Evolutionary conservation across 1,140 invertebrate species (phyloP).

Genomic region (Cepaea nemoralis): DNA sequence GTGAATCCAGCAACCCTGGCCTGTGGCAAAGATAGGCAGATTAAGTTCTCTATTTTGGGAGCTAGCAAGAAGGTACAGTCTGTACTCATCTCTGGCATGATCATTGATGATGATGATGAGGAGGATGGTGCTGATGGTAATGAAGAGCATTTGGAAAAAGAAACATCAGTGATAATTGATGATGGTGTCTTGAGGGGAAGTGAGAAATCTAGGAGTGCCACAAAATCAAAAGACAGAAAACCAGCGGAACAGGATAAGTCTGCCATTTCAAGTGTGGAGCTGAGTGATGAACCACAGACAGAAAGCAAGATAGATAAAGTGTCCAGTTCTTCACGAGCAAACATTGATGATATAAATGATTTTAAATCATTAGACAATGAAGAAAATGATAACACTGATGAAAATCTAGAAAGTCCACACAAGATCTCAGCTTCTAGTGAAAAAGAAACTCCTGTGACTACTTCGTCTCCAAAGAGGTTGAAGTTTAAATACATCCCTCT

Average conservation of each 20-base stretch:
- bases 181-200: neutral
- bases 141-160: neutral
- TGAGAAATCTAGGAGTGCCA: neutral
- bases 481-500: conserved; percentile 38
- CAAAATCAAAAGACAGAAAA: neutral
- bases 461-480: neutral
- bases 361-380: neutral
- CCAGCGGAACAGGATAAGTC: neutral
- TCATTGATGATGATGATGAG: conserved; percentile 23
- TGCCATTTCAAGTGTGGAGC: neutral
- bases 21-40: conserved; percentile 26
- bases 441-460: neutral
- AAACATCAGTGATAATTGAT: neutral
- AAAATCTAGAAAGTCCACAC: neutral
- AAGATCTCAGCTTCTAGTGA: neutral
- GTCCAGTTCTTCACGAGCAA: too few species aligned
- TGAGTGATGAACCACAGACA: neutral
- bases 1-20: neutral
- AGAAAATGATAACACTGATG: neutral
- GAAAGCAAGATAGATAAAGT: neutral
- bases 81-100: neutral
- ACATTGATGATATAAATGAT: too few species aligned
- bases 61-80: conserved; percentile 17
- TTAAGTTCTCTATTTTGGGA: conserved; percentile 33
- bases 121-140: neutral